Percentiles rank a stretch among this genome's conserved stretches.
Evolutionary conservation across 2,888 invertebrate species (phyloP).

Genomic region (Nebria brevicollis): DNA sequence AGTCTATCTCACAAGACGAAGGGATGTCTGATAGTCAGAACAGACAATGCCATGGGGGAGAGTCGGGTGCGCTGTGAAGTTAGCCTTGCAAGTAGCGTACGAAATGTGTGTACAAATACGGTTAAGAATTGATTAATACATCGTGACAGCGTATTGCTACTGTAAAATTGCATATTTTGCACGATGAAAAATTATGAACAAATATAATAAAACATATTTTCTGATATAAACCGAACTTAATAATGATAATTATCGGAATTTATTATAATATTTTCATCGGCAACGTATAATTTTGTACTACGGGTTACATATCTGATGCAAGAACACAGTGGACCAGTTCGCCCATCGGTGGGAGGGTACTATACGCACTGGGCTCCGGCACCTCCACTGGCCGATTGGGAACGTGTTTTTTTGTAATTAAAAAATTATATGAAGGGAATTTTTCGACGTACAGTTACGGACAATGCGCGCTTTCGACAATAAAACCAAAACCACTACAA

Average conservation of each 20-base stretch:
- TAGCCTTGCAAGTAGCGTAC: constrained; percentile 19
- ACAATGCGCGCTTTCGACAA: neutral
- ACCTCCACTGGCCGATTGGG: constrained; percentile 49
- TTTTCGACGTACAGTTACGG: constrained; percentile 34
- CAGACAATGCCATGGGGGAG: neutral
- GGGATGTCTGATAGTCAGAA: constrained; percentile 7
- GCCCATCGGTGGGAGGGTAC: constrained; percentile 24
- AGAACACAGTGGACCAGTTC: constrained; percentile 40
- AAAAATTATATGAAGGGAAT: constrained; percentile 52
- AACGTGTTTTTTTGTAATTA: constrained; percentile 58
- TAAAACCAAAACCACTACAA: neutral
- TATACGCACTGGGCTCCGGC: neutral
- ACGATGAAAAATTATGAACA: constrained; percentile 63
- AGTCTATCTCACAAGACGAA: neutral
- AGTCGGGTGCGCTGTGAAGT: neutral
- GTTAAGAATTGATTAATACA: constrained; percentile 59
- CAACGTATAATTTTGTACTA: constrained; percentile 61
- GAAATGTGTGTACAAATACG: constrained; percentile 13
- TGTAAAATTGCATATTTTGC: constrained; percentile 65
- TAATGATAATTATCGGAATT: constrained; percentile 65
- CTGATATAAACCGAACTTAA: constrained; percentile 57
- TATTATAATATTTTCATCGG: constrained; percentile 63
- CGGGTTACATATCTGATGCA: constrained; percentile 47
- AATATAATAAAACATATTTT: constrained; percentile 64
- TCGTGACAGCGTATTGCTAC: constrained; percentile 61